Evolutionary conservation across 2,113 vertebrate genomes (phyloP).

Genomic region (Gambusia affinis): DNA sequence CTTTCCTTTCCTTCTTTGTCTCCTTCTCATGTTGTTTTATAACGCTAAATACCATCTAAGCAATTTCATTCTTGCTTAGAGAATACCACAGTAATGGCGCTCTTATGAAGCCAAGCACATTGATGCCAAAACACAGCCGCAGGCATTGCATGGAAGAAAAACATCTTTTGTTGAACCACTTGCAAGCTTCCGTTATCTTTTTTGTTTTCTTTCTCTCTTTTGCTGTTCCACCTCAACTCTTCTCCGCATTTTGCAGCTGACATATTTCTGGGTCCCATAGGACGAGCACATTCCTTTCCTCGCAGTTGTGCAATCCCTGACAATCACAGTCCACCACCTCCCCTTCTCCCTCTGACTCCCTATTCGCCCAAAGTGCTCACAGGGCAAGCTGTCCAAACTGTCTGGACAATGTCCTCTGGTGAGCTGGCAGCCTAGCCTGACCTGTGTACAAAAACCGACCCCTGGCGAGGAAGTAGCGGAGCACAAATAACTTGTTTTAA

Average conservation of each 20-base stretch:
- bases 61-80: constrained; percentile 18
- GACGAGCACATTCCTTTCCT: constrained; percentile 74
- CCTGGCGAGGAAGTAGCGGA: constrained; percentile 58
- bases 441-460: constrained; percentile 62
- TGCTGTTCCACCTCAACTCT: constrained; percentile 46
- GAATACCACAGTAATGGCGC: background rate
- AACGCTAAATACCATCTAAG: background rate
- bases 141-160: constrained; percentile 12
- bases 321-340: constrained; percentile 65
- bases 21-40: background rate
- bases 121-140: constrained; percentile 36
- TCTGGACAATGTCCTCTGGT: constrained; percentile 70
- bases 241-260: constrained; percentile 64
- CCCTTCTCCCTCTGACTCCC: constrained; percentile 51
- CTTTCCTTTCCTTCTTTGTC: background rate
- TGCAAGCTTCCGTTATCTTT: constrained; percentile 37
- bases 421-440: constrained; percentile 56
- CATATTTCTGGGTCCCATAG: constrained; percentile 74
- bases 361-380: constrained; percentile 46
- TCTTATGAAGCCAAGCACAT: constrained; percentile 6
- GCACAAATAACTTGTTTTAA: constrained; percentile 36
- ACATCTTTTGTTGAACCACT: constrained; percentile 10
- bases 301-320: constrained; percentile 79
- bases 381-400: constrained; percentile 66
- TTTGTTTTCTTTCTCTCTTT: constrained; percentile 26